Conservation (phyloP, 1,140 invertebrate species). For the Ceratosolen solmsi region DNA sequence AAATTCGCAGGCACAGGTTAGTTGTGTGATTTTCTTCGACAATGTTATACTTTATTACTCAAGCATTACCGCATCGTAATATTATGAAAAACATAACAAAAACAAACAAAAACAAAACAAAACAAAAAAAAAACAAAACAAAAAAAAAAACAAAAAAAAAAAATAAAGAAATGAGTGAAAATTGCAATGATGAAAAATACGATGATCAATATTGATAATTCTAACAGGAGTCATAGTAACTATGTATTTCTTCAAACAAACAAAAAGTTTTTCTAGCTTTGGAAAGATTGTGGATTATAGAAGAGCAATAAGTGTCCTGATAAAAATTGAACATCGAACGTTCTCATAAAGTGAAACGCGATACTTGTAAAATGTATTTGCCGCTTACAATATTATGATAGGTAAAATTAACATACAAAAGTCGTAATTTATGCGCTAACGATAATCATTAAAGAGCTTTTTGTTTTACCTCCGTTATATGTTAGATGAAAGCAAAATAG, state of each 20-base stretch:
- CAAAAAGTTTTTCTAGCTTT: background rate
- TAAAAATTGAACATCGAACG: slow-evolving; percentile 18
- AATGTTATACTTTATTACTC: background rate
- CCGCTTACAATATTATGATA: slow-evolving; percentile 4
- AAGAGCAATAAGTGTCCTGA: background rate
- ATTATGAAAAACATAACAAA: too few relatives aligned
- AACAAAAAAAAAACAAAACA: too few relatives aligned
- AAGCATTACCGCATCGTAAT: too few relatives aligned
- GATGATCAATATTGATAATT: background rate
- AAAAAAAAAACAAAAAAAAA: too few relatives aligned
- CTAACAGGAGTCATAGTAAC: too few relatives aligned
- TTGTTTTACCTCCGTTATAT: background rate
- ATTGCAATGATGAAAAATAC: background rate
- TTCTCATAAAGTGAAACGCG: background rate
- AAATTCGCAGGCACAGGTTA: background rate
- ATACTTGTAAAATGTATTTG: slow-evolving; percentile 3
- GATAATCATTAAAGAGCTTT: too few relatives aligned
- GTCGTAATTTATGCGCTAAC: background rate
- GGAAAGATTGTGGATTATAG: background rate
- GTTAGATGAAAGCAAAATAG: slow-evolving; percentile 1
- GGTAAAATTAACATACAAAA: slow-evolving; percentile 9
- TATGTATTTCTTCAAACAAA: background rate
- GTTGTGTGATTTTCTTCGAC: background rate
- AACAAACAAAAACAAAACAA: too few relatives aligned
- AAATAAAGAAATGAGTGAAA: too few relatives aligned